Percentiles rank a stretch among this genome's conserved stretches.
phyloP scores from a whole-genome alignment of 2,113 vertebrate species.

The Lophius piscatorius region DNA sequence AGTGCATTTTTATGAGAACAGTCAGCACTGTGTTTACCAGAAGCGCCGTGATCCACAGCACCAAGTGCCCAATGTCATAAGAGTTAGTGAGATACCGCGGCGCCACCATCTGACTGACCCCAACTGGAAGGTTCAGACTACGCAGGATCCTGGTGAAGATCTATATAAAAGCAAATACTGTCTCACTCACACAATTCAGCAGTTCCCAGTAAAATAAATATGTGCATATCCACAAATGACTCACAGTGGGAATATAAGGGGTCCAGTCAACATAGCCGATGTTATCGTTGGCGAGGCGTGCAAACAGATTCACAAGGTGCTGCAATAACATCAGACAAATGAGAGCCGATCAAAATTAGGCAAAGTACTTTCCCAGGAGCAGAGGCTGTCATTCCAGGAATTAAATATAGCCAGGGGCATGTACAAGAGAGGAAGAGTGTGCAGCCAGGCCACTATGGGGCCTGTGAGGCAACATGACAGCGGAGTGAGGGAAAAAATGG shows the following conservation, averaged over 20 bases:
- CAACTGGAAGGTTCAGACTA: constrained; percentile 93
- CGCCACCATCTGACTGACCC: constrained; percentile 90
- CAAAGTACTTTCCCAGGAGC: constrained; percentile 34
- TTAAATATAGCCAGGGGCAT: constrained; percentile 34
- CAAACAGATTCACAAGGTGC: constrained; percentile 94
- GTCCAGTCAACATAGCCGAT: constrained; percentile 96
- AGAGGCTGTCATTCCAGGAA: constrained; percentile 30
- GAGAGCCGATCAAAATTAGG: background rate
- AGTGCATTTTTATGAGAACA: constrained; percentile 1
- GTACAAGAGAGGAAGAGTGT: constrained; percentile 6
- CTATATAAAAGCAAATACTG: constrained; percentile 61
- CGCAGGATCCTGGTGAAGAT: constrained; percentile 94
- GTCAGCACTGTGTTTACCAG: constrained; percentile 78
- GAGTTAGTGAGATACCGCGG: constrained; percentile 89
- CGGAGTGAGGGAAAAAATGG: constrained; percentile 28
- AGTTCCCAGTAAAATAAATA: constrained; percentile 23
- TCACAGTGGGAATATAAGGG: constrained; percentile 91
- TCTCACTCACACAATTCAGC: background rate
- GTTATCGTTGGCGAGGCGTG: constrained; percentile 92
- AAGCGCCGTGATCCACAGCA: constrained; percentile 93
- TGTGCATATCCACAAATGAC: constrained; percentile 20
- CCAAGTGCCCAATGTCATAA: constrained; percentile 91
- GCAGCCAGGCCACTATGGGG: constrained; percentile 19
- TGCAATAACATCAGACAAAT: constrained; percentile 57
- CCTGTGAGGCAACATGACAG: no score